phyloP scores from a whole-genome alignment of 2,113 vertebrate species.

The Lontra canadensis region DNA sequence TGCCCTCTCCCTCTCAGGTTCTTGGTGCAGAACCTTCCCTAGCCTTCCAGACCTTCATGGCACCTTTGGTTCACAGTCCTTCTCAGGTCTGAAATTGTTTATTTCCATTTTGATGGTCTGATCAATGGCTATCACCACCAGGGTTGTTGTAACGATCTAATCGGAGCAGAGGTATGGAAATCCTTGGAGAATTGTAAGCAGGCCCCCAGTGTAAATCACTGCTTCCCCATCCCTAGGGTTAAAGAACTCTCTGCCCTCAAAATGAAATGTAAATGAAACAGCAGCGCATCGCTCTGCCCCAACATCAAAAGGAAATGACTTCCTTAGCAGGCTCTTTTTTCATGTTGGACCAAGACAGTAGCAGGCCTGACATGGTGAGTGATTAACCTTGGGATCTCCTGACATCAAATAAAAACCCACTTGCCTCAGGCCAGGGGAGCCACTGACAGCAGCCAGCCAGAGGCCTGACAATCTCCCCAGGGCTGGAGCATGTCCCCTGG shows the following conservation, averaged over 20 bases:
- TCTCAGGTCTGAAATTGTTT: background rate
- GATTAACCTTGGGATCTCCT: constrained; percentile 20
- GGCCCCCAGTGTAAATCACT: background rate
- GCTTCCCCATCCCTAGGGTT: background rate
- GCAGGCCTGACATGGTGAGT: background rate
- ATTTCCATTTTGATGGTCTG: background rate
- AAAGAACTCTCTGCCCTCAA: background rate
- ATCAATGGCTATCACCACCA: background rate
- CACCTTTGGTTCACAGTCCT: background rate
- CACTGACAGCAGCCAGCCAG: background rate
- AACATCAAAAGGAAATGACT: background rate
- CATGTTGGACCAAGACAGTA: background rate
- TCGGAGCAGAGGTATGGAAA: background rate
- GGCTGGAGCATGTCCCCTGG: background rate
- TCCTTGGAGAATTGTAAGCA: background rate
- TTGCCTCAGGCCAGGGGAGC: background rate
- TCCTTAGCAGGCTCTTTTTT: background rate
- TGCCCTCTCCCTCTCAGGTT: background rate
- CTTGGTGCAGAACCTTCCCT: background rate
- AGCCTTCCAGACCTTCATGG: background rate
- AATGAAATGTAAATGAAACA: constrained; percentile 2
- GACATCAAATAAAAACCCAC: constrained; percentile 25
- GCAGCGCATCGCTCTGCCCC: background rate
- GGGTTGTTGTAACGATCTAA: background rate
- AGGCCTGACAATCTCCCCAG: background rate